A percentile compares a stretch with the other conserved stretches of the same genome.
phyloP scores from a whole-genome alignment of 2,797 vertebrate genomes.

The Bovichtus diacanthus region DNA sequence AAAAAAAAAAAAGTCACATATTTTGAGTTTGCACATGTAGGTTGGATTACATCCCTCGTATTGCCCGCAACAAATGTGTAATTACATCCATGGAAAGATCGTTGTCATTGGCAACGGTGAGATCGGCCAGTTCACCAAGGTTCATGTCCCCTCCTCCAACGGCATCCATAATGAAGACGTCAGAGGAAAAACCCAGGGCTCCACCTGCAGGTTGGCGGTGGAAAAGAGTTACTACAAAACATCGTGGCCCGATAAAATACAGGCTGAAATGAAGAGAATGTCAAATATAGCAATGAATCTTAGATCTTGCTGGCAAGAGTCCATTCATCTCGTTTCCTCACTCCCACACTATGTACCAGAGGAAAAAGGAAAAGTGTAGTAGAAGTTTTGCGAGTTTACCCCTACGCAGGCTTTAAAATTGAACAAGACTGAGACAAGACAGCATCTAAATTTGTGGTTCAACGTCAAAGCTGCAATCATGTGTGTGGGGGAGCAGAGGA shows the following conservation, averaged over 20 bases:
- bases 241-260: slow-evolving; percentile 8
- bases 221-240: slow-evolving; percentile 14
- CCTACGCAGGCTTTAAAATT: slow-evolving; percentile 37
- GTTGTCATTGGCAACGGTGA: slow-evolving; percentile 94
- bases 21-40: neutral
- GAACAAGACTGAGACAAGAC: slow-evolving; percentile 4
- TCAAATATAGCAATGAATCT: slow-evolving; percentile 12
- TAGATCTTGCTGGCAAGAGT: slow-evolving; percentile 11
- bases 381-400: slow-evolving; percentile 26
- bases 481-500: neutral
- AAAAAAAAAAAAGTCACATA: neutral
- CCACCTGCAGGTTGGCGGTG: slow-evolving; percentile 79
- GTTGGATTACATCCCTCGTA: neutral
- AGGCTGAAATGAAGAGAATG: slow-evolving; percentile 10
- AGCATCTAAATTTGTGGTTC: slow-evolving; percentile 32
- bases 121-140: slow-evolving; percentile 93
- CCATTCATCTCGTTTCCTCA: slow-evolving; percentile 27
- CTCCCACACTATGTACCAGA: slow-evolving; percentile 44
- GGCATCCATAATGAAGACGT: slow-evolving; percentile 93
- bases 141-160: slow-evolving; percentile 92
- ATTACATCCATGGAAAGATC: slow-evolving; percentile 93
- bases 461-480: slow-evolving; percentile 5
- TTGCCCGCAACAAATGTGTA: slow-evolving; percentile 16
- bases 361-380: slow-evolving; percentile 44
- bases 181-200: slow-evolving; percentile 90